These are phyloP conservation scores for Anarhynchus alexandrinus DNA, from an alignment of 2,113 vertebrate genomes.

Conservation along the genomic window DNA sequence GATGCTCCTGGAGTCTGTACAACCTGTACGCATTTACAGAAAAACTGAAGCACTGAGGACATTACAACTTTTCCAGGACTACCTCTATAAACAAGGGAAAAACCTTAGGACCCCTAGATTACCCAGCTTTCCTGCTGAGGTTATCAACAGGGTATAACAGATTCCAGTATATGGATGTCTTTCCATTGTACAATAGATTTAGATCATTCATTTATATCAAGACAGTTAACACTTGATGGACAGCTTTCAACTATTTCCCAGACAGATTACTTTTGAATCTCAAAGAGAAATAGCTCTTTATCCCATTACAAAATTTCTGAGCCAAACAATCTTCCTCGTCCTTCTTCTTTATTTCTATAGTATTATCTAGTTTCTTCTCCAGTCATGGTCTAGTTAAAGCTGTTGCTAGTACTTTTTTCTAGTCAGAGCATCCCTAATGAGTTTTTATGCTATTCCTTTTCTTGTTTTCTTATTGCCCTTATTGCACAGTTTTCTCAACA, in stretches of 20 bases:
- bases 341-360: neutral
- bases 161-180: neutral
- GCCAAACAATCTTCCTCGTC: neutral
- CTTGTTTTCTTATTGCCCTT: neutral
- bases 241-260: neutral
- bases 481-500: neutral
- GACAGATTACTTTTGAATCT: neutral
- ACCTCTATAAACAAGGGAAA: neutral
- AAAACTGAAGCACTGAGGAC: neutral
- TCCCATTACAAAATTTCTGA: neutral
- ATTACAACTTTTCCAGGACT: neutral
- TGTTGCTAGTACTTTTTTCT: neutral
- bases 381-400: neutral
- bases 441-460: neutral
- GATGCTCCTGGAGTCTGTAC: neutral
- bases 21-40: neutral
- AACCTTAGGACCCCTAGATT: neutral
- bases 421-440: neutral
- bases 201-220: neutral
- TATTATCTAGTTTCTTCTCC: neutral
- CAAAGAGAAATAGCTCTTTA: neutral
- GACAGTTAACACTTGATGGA: neutral
- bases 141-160: neutral
- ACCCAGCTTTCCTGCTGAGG: neutral
- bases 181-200: neutral